Base-by-base conservation (phyloP, 1,140 invertebrate species). In the Drosophila kohkoa region DNA sequence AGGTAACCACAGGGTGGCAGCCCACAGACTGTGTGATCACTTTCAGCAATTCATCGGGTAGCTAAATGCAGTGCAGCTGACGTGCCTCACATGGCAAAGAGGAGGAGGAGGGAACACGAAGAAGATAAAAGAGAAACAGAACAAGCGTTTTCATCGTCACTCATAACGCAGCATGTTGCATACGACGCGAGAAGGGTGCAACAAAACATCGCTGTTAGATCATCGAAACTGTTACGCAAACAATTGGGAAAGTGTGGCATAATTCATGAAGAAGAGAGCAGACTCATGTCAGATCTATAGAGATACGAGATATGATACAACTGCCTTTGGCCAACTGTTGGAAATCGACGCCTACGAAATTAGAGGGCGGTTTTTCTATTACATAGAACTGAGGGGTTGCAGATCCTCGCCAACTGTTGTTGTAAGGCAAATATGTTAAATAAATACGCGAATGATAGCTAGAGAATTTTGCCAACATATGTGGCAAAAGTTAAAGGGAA, bases 171-270 rank as follows among this genome's bases (percentile, higher is more conserved):
- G 4, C 13, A 59, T 66, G 75, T 68, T 75, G 72, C 54, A 41
- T 20, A 63, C 52, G 30, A 35, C 30, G 32, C 70, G 46, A 7
- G 43, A 52, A 57, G 62, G 62, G 60, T 57, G 72, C 55, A 49
- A 49, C 16, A 57, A 28, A 25, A 25, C 20, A 3, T 5, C 67
- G 66, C 55, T 20, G 55, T 64, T 46, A 63, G 58, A 82, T 82
- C 83, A 68, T 70, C 51, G 66, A 81, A 79, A 73, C 73, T 49
- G 77, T 86, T 65, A 65, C 65, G 60, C 65, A 76, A 86, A 81
- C 79, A 38, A 86, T 77, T 75, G 60, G 60, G 66, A 80, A 77
- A 88, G 77, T 83, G 83, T 87, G 83, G 69, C 64, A 79, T 77
- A 88, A 80, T 75, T 87, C 66, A 82, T 70, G 48, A 59, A 49